Evolutionary conservation across 2,113 vertebrate species (phyloP).

Genomic region (Scomber scombrus): DNA sequence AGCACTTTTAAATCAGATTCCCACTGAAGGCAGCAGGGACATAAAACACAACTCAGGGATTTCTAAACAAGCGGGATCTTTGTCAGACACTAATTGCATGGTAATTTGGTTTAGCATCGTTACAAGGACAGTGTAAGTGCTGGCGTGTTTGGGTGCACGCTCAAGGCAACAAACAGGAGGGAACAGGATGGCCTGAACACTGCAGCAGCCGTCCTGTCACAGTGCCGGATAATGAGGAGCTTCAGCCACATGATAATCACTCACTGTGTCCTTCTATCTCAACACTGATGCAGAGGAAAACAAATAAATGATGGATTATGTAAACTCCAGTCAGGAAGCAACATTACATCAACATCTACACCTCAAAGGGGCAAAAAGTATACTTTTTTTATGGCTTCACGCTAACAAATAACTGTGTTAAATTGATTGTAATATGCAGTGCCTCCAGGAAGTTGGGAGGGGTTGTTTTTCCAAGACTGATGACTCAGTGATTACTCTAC

Average conservation of each 20-base stretch:
- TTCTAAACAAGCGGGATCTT: conserved; percentile 27
- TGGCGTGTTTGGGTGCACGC: neutral
- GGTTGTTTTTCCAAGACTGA: neutral
- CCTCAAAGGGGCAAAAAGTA: neutral
- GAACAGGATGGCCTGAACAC: conserved; percentile 9
- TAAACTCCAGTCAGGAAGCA: neutral
- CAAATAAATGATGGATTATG: neutral
- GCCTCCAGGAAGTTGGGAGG: neutral
- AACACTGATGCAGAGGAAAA: neutral
- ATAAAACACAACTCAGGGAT: conserved; percentile 14
- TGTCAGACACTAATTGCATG: conserved; percentile 46
- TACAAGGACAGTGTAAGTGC: neutral
- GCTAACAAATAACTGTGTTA: neutral
- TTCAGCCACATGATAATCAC: conserved; percentile 40
- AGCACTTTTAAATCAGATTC: conserved; percentile 7
- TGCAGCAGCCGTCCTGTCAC: conserved; percentile 19
- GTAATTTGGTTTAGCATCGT: conserved; percentile 18
- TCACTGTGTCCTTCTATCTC: conserved; percentile 18
- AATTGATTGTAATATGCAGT: neutral
- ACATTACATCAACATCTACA: neutral
- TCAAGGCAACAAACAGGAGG: neutral
- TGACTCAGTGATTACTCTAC: conserved; percentile 18
- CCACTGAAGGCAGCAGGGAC: conserved; percentile 15
- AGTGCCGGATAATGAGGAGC: conserved; percentile 40
- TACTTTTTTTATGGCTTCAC: neutral